A percentile compares a stretch with the other conserved stretches of the same genome.
These are phyloP conservation scores for Papilio polytes DNA, from an alignment of 1,140 invertebrate species.

Conservation along the genomic window DNA sequence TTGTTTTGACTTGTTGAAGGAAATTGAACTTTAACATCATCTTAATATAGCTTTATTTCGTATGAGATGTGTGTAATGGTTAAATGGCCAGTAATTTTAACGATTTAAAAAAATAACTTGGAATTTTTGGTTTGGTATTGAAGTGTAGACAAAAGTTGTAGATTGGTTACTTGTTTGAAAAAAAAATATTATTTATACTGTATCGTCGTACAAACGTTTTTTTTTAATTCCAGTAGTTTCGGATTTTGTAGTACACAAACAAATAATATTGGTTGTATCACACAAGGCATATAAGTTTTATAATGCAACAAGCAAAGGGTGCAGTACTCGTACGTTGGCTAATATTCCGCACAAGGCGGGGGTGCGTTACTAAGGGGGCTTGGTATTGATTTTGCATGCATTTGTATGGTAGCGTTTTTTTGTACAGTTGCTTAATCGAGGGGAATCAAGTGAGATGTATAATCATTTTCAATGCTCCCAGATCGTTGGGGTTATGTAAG, in stretches of 20 bases:
- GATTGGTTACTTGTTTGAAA: no score
- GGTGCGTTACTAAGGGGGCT: slow-evolving; percentile 25
- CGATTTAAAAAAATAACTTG: background rate
- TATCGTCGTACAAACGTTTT: no score
- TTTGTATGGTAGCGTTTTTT: slow-evolving; percentile 21
- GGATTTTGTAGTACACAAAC: background rate
- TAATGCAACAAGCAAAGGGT: background rate
- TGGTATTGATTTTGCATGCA: slow-evolving; percentile 33
- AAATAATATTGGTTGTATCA: background rate
- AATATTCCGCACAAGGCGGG: slow-evolving; percentile 27
- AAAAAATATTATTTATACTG: no score
- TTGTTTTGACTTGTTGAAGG: background rate
- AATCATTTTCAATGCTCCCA: background rate
- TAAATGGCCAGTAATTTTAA: slow-evolving; percentile 14
- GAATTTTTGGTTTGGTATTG: no score
- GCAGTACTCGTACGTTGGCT: background rate
- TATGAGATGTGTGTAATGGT: background rate
- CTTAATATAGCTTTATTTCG: background rate
- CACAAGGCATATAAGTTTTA: slow-evolving; percentile 4
- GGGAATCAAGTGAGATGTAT: slow-evolving; percentile 18
- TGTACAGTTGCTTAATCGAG: slow-evolving; percentile 35
- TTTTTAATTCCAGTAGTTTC: no score
- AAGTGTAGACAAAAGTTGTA: no score
- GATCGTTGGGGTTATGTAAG: background rate
- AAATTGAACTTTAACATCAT: slow-evolving; percentile 5